Evolutionary conservation across 2,797 vertebrate genomes (phyloP).

Genomic region (Petrocephalus sullivani): DNA sequence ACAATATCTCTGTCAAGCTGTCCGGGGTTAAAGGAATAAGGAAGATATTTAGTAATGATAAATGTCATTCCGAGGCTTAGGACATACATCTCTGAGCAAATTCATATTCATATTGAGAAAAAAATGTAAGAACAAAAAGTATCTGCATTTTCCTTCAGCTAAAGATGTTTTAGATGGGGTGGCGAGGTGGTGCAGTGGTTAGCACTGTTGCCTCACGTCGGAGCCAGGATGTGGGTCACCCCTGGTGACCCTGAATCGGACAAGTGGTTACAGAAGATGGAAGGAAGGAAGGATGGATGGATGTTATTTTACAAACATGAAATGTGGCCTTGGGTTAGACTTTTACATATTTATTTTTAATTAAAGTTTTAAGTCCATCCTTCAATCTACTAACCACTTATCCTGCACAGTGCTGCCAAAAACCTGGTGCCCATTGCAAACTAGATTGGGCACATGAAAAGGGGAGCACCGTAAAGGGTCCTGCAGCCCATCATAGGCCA

Average conservation of each 20-base stretch:
- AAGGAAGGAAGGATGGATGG: neutral
- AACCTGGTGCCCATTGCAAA: neutral
- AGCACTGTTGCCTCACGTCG: neutral
- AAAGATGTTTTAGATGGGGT: neutral
- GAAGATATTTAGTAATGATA: neutral
- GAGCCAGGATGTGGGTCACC: neutral
- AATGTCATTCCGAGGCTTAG: neutral
- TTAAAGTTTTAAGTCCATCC: neutral
- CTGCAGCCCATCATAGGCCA: neutral
- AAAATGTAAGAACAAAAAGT: neutral
- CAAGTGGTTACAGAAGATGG: neutral
- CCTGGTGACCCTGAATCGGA: neutral
- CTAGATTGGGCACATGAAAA: neutral
- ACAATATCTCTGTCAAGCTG: no score
- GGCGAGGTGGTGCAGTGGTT: neutral
- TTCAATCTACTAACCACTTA: neutral
- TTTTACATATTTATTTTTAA: neutral
- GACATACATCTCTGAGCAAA: neutral
- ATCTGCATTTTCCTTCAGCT: neutral
- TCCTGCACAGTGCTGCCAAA: neutral
- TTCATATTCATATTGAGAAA: neutral
- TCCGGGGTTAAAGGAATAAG: neutral
- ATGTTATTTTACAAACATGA: neutral
- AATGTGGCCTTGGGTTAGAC: neutral
- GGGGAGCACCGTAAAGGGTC: neutral